Evolutionary conservation across 2,888 invertebrate genomes (phyloP), one percentile per base, ranked within the genome.

Genomic region (Ormyrus labotus): DNA sequence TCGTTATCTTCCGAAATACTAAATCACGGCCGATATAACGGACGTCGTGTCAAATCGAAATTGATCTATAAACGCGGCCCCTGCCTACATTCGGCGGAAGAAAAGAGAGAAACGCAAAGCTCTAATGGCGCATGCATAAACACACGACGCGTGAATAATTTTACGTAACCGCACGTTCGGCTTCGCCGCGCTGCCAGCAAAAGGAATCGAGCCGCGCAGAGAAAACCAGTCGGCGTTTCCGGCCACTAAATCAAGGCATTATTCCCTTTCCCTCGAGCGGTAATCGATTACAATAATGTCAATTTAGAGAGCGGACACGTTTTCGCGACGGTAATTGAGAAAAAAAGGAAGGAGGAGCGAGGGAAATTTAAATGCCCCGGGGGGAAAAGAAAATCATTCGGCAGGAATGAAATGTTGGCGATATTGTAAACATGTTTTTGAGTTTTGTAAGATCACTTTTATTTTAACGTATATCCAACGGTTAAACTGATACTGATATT

Each of bases 21-120:
- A 71, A 78, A 75, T 81, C 70, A 71, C 45, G 34, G n/a, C 45
- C 70, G 68, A 74, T 19, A 69, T 53, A 70, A 48, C 45, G 51
- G 68, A 45, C 13, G 6, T 48, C 10, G 47, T 11, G 67, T 73
- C 71, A 68, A 72, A 73, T 70, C 50, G 67, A 72, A 75, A 75
- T 64, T 55, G 68, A 78, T 74, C 81, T 64, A 72, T 75, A 81
- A 73, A 81, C 78, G 64, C 9, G 65, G 45, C 65, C 55, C 13
- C 60, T 48, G 45, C 7, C 58, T 19, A 9, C 34, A 34, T 34
- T 34, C 34, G 8, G 10, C 34, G 6, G 53, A 19, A 10, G 5
- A 11, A 50, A 9, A 13, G n/a, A 55, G 57, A 55, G 19, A 63
- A 10, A 72, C 6, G 11, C 6, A n/a, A 60, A 13, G 34, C 53